phyloP scores from a whole-genome alignment of 1,140 invertebrate genomes.

The Aphaenogaster rudis region DNA sequence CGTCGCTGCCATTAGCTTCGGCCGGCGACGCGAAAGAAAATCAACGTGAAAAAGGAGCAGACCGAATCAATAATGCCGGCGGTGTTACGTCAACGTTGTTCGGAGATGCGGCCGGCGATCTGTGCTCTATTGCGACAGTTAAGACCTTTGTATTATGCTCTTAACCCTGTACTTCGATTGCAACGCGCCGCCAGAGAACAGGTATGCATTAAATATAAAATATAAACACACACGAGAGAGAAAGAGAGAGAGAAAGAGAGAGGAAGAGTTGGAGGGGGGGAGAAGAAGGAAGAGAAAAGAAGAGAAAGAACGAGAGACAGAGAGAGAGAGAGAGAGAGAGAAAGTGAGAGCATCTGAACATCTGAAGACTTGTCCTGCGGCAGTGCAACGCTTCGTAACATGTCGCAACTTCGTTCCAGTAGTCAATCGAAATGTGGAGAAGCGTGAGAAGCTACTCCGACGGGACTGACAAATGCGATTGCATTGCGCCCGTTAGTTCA shows the following conservation, averaged over 20 bases:
- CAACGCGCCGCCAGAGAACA: conserved; percentile 14
- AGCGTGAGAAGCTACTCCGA: conserved; percentile 9
- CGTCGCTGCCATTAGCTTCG: not conserved
- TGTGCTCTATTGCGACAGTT: conserved; percentile 61
- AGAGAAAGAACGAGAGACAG: not conserved
- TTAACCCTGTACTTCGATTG: conserved; percentile 65
- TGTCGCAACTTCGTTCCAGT: conserved; percentile 43
- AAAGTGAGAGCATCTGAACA: not conserved
- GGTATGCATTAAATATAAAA: conserved; percentile 26
- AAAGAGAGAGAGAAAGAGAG: not conserved
- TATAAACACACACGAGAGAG: conserved; percentile 33
- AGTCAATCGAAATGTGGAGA: conserved; percentile 44
- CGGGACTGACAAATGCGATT: conserved; percentile 1
- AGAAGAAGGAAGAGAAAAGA: not conserved
- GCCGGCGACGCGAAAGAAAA: conserved; percentile 17
- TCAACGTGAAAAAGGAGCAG: conserved; percentile 57
- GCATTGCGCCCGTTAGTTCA: conserved; percentile 25
- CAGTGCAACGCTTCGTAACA: not conserved
- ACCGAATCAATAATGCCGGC: conserved; percentile 57
- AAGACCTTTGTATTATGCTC: conserved; percentile 64
- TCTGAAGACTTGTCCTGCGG: not conserved
- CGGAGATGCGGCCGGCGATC: conserved; percentile 23
- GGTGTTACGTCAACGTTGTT: conserved; percentile 36
- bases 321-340: not conserved
- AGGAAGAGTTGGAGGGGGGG: not conserved